Conservation (phyloP, 92 coral and sea anemone genomes). For the Metridium senile region DNA sequence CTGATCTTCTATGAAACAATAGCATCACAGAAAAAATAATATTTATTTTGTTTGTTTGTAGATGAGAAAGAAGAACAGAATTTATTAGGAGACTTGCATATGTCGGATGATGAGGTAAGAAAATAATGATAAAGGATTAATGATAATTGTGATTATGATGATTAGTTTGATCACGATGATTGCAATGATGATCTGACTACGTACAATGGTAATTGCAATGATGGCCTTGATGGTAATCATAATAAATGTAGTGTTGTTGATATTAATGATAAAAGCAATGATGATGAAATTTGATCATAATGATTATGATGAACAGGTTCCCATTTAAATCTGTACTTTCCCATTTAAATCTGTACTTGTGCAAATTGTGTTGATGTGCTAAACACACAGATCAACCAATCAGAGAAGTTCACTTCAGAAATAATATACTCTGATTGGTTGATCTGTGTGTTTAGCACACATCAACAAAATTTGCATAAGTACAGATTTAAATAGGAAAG, state of each 20-base stretch:
- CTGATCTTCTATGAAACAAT: not conserved
- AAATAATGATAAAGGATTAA: conserved; percentile 87
- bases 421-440: too few relatives aligned
- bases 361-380: too few relatives aligned
- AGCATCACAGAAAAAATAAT: not conserved
- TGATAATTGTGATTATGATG: not conserved
- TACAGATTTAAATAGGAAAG: too few relatives aligned
- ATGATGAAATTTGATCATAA: too few relatives aligned
- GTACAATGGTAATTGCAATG: not conserved
- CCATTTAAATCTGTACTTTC: too few relatives aligned
- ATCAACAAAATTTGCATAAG: too few relatives aligned
- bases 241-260: not conserved
- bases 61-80: conserved; percentile 52
- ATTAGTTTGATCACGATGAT: not conserved
- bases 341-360: too few relatives aligned
- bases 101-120: conserved; percentile 86
- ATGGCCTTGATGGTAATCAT: not conserved
- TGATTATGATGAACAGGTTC: too few relatives aligned
- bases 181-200: not conserved
- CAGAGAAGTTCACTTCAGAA: too few relatives aligned
- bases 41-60: not conserved
- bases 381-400: too few relatives aligned
- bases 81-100: conserved; percentile 60
- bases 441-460: too few relatives aligned
- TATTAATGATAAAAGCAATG: too few relatives aligned